Conservation (phyloP, 2,888 invertebrate species). For the Spisula solida region DNA sequence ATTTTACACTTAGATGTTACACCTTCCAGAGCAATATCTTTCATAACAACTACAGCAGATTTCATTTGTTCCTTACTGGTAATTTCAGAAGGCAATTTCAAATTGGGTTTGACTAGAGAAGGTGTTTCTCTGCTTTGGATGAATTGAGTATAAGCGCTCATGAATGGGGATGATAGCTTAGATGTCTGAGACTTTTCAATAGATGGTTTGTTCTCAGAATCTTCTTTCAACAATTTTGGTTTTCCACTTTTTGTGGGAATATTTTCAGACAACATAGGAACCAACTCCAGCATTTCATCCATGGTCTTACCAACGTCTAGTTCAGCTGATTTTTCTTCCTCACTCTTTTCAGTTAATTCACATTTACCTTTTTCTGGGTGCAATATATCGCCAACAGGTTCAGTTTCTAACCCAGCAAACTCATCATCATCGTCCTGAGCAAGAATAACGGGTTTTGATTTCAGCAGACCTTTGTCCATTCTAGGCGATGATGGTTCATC, state of each 20-base stretch:
- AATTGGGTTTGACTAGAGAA: neutral
- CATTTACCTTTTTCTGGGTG: neutral
- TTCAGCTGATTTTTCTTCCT: neutral
- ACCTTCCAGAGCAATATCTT: slow-evolving; percentile 23
- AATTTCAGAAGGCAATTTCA: neutral
- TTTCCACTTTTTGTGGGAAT: neutral
- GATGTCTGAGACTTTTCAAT: neutral
- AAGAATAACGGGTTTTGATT: slow-evolving; percentile 33
- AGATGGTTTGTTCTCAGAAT: neutral
- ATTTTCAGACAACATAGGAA: neutral
- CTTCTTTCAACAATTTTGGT: neutral
- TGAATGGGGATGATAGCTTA: neutral
- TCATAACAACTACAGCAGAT: slow-evolving; percentile 31
- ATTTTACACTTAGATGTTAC: neutral
- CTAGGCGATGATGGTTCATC: neutral
- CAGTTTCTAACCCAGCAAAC: neutral
- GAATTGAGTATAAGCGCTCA: neutral
- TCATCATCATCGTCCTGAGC: slow-evolving; percentile 42
- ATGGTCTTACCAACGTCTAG: neutral
- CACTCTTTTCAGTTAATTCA: neutral
- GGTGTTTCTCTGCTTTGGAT: neutral
- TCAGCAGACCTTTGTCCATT: neutral
- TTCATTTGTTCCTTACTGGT: neutral
- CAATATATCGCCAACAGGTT: neutral
- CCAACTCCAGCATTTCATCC: slow-evolving; percentile 8